phyloP scores from a whole-genome alignment of 2,797 vertebrate species.

The Onychomys leucogaster region DNA sequence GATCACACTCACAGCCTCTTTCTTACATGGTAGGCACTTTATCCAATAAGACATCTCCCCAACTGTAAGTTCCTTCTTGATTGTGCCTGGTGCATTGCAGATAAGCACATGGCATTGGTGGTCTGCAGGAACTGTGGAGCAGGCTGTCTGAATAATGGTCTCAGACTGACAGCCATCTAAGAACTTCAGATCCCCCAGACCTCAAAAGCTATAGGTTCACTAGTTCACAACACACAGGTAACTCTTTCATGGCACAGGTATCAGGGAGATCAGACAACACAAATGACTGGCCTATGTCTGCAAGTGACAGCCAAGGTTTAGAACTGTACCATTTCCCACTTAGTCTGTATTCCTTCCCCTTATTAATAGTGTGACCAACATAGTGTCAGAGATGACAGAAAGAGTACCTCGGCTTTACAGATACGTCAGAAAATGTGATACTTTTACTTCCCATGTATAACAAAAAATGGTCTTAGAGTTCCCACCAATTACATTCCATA shows the following conservation, averaged over 20 bases:
- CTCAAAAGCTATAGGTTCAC: background rate
- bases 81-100: background rate
- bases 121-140: background rate
- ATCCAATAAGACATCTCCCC: background rate
- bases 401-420: background rate
- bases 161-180: background rate
- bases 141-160: background rate
- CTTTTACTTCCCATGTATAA: background rate
- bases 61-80: background rate
- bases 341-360: background rate
- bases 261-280: background rate
- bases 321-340: background rate
- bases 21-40: background rate
- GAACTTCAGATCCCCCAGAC: background rate
- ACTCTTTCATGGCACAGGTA: background rate
- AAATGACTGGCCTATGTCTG: background rate
- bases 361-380: background rate
- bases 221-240: background rate
- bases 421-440: background rate
- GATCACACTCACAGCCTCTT: background rate
- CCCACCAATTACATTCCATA: background rate
- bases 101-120: background rate
- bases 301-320: background rate
- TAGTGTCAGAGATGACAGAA: background rate
- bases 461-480: constrained; percentile 22